Percentiles rank a stretch among this genome's conserved stretches.
phyloP scores from a whole-genome alignment of 2,888 invertebrate genomes.

The Brachyopa scutellaris region DNA sequence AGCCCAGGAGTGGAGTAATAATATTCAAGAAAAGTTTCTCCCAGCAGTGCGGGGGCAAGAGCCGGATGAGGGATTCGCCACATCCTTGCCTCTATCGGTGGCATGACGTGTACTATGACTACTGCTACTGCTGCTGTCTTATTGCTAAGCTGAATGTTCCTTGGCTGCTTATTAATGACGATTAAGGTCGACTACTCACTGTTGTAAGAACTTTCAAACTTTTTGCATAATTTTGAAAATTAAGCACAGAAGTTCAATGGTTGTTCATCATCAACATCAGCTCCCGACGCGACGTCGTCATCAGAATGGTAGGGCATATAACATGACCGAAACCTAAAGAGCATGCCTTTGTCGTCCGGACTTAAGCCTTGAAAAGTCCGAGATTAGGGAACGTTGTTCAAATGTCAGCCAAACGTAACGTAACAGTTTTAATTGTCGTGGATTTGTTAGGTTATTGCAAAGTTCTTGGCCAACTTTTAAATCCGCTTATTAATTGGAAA shows the following conservation, averaged over 20 bases:
- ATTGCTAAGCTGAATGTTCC: slow-evolving; percentile 58
- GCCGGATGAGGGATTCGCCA: not conserved
- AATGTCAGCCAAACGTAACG: slow-evolving; percentile 37
- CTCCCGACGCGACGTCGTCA: slow-evolving; percentile 1
- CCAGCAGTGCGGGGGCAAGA: slow-evolving; percentile 6
- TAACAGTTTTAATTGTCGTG: slow-evolving; percentile 51
- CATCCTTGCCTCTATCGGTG: not conserved
- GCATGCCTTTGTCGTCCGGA: not conserved
- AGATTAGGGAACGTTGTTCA: slow-evolving; percentile 34
- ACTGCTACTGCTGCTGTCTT: slow-evolving; percentile 38
- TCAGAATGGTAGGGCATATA: slow-evolving; percentile 9
- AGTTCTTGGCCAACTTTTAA: slow-evolving; percentile 55
- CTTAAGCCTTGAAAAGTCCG: slow-evolving; percentile 15
- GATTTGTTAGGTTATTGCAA: slow-evolving; percentile 52
- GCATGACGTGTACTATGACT: not conserved
- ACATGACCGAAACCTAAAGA: slow-evolving; percentile 5
- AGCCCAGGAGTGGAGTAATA: slow-evolving; percentile 55
- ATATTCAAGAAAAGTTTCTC: slow-evolving; percentile 66
- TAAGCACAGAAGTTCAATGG: slow-evolving; percentile 69
- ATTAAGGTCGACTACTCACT: slow-evolving; percentile 68
- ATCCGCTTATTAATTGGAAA: slow-evolving; percentile 64
- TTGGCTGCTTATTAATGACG: slow-evolving; percentile 68
- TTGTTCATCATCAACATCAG: slow-evolving; percentile 68
- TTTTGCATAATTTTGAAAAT: slow-evolving; percentile 64
- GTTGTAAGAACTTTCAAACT: slow-evolving; percentile 61